Conservation (phyloP, 2,797 vertebrate species). For the Sebastes cheni region DNA sequence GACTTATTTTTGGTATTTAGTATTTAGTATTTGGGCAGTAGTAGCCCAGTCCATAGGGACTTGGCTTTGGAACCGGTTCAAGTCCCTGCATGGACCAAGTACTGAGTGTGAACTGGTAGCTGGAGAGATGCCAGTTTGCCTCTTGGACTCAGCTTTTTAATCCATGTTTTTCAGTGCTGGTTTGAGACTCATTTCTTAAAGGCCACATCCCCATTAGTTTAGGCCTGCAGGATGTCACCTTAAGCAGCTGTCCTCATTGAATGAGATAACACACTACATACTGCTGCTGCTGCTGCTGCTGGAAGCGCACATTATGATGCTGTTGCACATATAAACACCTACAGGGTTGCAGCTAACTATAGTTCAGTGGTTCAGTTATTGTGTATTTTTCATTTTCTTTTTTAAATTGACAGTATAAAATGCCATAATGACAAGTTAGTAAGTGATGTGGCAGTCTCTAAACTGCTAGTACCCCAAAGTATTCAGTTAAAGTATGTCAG, state of each 20-base stretch:
- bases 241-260: conserved; percentile 48
- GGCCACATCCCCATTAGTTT: conserved; percentile 47
- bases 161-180: neutral
- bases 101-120: too few relatives aligned
- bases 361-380: neutral
- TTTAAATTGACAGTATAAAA: neutral
- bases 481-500: too few relatives aligned
- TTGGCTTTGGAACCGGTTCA: too few relatives aligned
- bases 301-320: conserved; percentile 34
- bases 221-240: conserved; percentile 55
- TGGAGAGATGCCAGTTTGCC: too few relatives aligned
- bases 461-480: too few relatives aligned
- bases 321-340: conserved; percentile 12
- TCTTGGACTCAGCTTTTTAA: conserved; percentile 30
- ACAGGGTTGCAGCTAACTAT: neutral
- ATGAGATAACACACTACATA: conserved; percentile 8
- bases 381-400: too few relatives aligned
- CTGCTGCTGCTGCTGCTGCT: conserved; percentile 25
- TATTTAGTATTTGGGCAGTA: too few relatives aligned
- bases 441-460: neutral
- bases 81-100: too few relatives aligned
- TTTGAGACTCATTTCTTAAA: conserved; percentile 16
- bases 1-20: too few relatives aligned
- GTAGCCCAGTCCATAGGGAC: too few relatives aligned
- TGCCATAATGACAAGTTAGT: neutral